A percentile compares a stretch with the other conserved stretches of the same genome.
phyloP scores from a whole-genome alignment of 1,140 invertebrate species.

The Armadillidium nasatum region DNA sequence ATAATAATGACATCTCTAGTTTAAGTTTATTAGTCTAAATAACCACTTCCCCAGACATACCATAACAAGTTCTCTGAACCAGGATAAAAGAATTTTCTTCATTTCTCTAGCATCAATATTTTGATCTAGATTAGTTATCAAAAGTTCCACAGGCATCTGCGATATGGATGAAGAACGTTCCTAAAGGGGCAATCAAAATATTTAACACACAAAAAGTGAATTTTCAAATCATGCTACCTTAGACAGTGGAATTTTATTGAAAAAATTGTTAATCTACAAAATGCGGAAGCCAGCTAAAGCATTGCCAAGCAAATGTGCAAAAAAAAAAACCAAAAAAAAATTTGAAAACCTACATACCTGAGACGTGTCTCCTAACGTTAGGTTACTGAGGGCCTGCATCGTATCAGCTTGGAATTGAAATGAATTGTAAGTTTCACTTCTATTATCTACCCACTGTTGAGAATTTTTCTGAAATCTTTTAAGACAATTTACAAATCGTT shows the following conservation, averaged over 20 bases:
- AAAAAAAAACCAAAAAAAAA: neutral
- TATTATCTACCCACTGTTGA: neutral
- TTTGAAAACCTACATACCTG: neutral
- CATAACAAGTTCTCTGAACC: constrained; percentile 66
- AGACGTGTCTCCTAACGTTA: neutral
- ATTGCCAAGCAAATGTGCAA: neutral
- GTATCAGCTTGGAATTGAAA: neutral
- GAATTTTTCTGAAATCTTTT: neutral
- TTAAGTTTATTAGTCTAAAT: neutral
- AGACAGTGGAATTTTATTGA: neutral
- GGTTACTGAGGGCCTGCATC: neutral
- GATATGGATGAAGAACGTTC: neutral
- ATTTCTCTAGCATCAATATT: constrained; percentile 66
- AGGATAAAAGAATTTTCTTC: constrained; percentile 60
- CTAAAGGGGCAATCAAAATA: neutral
- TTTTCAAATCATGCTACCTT: neutral
- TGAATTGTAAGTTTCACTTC: neutral
- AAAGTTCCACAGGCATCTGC: constrained; percentile 58
- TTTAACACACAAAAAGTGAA: neutral
- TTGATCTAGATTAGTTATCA: constrained; percentile 71
- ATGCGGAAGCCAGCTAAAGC: no score
- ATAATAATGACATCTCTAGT: neutral
- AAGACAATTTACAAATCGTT: neutral
- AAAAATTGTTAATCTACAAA: neutral
- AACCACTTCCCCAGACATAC: constrained; percentile 49